phyloP scores from a whole-genome alignment of 2,113 vertebrate species.

The Capricornis sumatraensis region DNA sequence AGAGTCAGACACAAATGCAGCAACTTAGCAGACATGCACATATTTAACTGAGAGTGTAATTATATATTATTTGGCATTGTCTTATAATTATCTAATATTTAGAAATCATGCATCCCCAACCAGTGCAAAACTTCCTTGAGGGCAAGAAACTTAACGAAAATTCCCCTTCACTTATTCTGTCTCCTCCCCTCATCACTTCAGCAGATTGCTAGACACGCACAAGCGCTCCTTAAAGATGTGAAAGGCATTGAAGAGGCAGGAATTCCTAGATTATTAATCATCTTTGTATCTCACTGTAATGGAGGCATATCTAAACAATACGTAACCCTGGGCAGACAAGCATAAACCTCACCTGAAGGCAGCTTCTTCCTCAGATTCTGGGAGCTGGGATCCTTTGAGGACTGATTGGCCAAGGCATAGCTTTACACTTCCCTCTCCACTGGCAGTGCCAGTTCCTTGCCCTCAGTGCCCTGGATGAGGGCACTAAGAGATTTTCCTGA shows the following conservation, averaged over 20 bases:
- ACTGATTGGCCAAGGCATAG: not conserved
- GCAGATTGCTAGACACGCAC: not conserved
- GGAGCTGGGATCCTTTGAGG: not conserved
- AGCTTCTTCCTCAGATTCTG: not conserved
- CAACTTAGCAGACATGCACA: not conserved
- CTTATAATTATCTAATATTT: not conserved
- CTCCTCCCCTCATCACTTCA: not conserved
- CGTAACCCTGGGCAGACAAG: too few relatives aligned
- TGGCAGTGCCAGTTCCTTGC: not conserved
- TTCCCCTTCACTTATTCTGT: not conserved
- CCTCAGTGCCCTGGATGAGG: not conserved
- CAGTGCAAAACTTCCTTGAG: not conserved
- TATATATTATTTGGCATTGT: not conserved
- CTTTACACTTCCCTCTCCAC: not conserved
- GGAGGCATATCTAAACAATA: rapidly evolving
- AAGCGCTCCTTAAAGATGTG: not conserved
- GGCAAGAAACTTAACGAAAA: not conserved
- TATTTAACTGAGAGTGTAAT: not conserved
- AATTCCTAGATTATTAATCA: not conserved
- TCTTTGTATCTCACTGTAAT: too few relatives aligned
- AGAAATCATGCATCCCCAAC: not conserved
- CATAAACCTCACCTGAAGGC: not conserved
- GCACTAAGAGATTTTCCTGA: not conserved
- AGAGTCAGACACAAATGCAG: not conserved
- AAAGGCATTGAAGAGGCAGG: not conserved